These are phyloP conservation scores for Trilocha varians DNA, from an alignment of 2,888 invertebrate species.

Conservation along the genomic window DNA sequence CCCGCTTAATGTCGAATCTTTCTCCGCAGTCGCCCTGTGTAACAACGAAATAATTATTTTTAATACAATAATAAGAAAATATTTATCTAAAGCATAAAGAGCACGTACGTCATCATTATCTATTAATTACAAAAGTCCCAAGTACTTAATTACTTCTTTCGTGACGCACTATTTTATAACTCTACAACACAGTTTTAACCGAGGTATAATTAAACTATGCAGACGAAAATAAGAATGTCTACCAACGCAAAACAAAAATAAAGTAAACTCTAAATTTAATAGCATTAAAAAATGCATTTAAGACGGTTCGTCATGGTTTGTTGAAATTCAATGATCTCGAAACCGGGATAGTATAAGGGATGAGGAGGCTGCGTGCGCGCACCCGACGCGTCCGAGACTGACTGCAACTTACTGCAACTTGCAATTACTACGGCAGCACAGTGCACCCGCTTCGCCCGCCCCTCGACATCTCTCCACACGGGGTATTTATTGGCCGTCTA, in stretches of 20 bases:
- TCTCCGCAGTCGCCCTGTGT: constrained; percentile 52
- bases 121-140: constrained; percentile 19
- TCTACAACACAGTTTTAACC: no score
- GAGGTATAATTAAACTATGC: no score
- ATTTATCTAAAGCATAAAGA: constrained; percentile 3
- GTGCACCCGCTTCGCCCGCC: constrained; percentile 62
- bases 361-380: constrained; percentile 66
- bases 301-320: constrained; percentile 31
- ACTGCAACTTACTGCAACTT: constrained; percentile 60
- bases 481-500: constrained; percentile 69
- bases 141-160: no score
- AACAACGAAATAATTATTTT: constrained; percentile 30
- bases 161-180: no score
- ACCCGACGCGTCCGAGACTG: constrained; percentile 55
- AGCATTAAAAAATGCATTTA: constrained; percentile 18
- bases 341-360: constrained; percentile 19
- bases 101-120: constrained; percentile 56
- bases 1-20: constrained; percentile 47
- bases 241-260: constrained; percentile 26
- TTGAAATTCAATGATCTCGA: constrained; percentile 24
- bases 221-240: constrained; percentile 24
- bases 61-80: constrained; percentile 1
- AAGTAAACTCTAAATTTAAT: background rate
- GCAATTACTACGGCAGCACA: constrained; percentile 27
- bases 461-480: constrained; percentile 62